These are phyloP conservation scores for Periplaneta americana DNA, from an alignment of 1,140 invertebrate genomes.

Conservation along the genomic window DNA sequence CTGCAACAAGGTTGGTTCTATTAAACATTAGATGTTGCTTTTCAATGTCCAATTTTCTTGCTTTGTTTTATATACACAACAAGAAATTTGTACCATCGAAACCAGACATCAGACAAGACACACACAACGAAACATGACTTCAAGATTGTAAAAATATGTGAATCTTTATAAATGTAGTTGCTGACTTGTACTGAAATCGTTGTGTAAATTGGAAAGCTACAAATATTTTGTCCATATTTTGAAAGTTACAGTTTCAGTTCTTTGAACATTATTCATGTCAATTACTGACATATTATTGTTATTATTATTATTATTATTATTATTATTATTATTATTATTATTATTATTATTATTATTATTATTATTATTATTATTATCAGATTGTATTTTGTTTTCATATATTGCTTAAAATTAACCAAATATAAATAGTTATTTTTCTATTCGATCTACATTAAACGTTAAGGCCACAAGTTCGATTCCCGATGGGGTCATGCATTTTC, in stretches of 20 bases:
- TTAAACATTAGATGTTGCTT: background rate
- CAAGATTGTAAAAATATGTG: background rate
- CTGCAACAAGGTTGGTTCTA: background rate
- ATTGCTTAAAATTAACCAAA: too few species aligned
- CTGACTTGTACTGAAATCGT: background rate
- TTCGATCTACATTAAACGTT: too few species aligned
- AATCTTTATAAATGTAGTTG: background rate
- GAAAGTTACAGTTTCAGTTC: background rate
- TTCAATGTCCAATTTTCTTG: background rate
- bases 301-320: too few species aligned
- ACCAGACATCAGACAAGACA: background rate
- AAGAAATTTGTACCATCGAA: background rate
- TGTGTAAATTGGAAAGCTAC: background rate
- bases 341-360: too few species aligned
- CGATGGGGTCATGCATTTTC: too few species aligned
- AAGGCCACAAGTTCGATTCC: too few species aligned
- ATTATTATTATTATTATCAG: too few species aligned
- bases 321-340: too few species aligned
- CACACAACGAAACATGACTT: background rate
- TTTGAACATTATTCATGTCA: too few species aligned
- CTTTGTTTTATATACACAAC: background rate
- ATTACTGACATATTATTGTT: too few species aligned
- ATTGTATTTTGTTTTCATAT: too few species aligned
- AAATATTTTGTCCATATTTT: background rate
- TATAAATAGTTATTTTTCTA: too few species aligned